Percentiles rank a stretch among this genome's conserved stretches.
Evolutionary conservation across 2,888 invertebrate species (phyloP).

Genomic region (Orchesella flavescens): DNA sequence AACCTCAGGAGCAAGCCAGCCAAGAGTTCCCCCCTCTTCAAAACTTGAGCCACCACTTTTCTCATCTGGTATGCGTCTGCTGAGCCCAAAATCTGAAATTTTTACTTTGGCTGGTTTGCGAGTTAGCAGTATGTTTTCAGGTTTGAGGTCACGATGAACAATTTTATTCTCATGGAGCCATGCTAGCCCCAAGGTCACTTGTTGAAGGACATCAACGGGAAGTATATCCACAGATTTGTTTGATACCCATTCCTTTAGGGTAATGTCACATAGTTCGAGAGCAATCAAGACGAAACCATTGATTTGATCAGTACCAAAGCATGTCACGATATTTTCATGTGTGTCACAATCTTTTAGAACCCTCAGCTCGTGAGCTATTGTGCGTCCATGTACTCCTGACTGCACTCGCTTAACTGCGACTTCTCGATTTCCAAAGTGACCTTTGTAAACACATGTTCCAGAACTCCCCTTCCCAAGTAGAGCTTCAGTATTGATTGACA

Average conservation of each 20-base stretch:
- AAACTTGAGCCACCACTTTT: slow-evolving; percentile 87
- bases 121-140: slow-evolving; percentile 96
- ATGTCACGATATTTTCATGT: slow-evolving; percentile 90
- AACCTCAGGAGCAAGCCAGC: slow-evolving; percentile 25
- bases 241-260: slow-evolving; percentile 90
- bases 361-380: slow-evolving; percentile 95
- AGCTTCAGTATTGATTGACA: too few species aligned
- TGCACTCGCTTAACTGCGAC: slow-evolving; percentile 94
- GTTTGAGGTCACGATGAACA: slow-evolving; percentile 98
- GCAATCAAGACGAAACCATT: slow-evolving; percentile 97
- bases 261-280: slow-evolving; percentile 93
- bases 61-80: too few species aligned
- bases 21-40: slow-evolving; percentile 75
- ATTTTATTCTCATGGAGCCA: slow-evolving; percentile 97
- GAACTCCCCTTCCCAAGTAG: slow-evolving; percentile 97
- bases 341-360: slow-evolving; percentile 94
- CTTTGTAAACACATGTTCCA: slow-evolving; percentile 95
- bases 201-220: slow-evolving; percentile 80
- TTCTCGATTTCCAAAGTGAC: slow-evolving; percentile 91
- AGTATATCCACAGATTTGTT: slow-evolving; percentile 75
- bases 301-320: slow-evolving; percentile 94
- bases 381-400: slow-evolving; percentile 90
- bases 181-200: slow-evolving; percentile 90
- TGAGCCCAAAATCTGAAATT: slow-evolving; percentile 98
- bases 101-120: slow-evolving; percentile 86